These are phyloP conservation scores for Brachionus angularis DNA, from an alignment of 1,140 invertebrate species.

Conservation along the genomic window DNA sequence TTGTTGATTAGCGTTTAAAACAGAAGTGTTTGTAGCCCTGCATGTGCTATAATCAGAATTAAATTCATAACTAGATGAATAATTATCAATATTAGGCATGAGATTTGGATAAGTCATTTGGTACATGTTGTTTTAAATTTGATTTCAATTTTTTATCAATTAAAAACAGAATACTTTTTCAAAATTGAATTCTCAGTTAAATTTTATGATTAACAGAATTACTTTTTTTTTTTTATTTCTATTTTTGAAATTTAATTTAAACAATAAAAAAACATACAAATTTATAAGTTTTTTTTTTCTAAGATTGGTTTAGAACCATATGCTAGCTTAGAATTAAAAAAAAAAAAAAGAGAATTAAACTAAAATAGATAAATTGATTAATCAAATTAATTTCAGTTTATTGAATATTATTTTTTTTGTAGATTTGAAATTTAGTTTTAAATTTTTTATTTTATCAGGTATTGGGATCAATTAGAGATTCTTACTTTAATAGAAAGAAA, in stretches of 20 bases:
- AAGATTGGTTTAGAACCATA: slow-evolving; percentile 15
- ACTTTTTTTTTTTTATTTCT: too few species aligned
- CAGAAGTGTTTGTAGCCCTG: slow-evolving; percentile 6
- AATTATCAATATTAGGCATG: too few species aligned
- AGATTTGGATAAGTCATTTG: neutral
- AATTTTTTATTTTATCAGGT: slow-evolving; percentile 26
- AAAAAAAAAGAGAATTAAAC: too few species aligned
- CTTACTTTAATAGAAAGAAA: too few species aligned
- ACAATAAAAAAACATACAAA: too few species aligned
- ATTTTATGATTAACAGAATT: neutral
- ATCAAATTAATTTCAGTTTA: slow-evolving; percentile 34
- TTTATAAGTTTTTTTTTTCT: too few species aligned
- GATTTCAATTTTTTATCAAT: neutral
- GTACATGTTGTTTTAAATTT: neutral
- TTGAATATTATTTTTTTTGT: slow-evolving; percentile 40
- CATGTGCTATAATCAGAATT: slow-evolving; percentile 38
- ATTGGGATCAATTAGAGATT: slow-evolving; percentile 23
- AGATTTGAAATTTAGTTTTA: slow-evolving; percentile 12
- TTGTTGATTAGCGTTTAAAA: too few species aligned
- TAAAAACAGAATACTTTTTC: too few species aligned
- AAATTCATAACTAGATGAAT: neutral
- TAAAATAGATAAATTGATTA: too few species aligned
- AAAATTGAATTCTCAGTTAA: slow-evolving; percentile 31
- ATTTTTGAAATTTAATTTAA: too few species aligned
- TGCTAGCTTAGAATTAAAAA: too few species aligned